Base-by-base conservation (phyloP, 1,140 invertebrate genomes). In the Drosophila suzukii region DNA sequence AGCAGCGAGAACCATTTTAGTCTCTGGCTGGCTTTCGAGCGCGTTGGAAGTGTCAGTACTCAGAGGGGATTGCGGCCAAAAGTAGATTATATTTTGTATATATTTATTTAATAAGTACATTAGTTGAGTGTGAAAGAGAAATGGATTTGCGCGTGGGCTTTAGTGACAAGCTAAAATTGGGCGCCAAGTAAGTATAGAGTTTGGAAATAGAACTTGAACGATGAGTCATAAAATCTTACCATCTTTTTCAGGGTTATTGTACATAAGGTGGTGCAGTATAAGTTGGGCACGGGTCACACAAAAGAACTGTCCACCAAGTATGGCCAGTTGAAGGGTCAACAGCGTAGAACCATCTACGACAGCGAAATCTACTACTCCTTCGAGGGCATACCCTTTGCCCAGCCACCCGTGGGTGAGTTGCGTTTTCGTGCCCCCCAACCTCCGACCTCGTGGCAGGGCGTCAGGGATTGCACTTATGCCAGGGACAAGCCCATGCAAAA, bases 361-460 rank as follows among this genome's bases (percentile, higher is more conserved):
- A 47, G 57, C 3, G 60, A 81, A 36, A 15, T 50, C 3, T 93
- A 91, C 58, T 83, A 83, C 50, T 91, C 91, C 17, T 93, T 93
- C 59, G 78, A 93, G 73, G 94, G 94, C 17, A 95, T 96, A 72
- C 95, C 96, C 6, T 96, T 93, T 85, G 95, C 94, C 3, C 93
- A 94, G 74, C 95, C 95, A 1, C 96, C 95, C 0, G n/a, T 95
- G 24, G 94, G 94, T 2, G 91, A 94, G 2, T 80, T 95, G 4
- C 92, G 96, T 0, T 96, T 96, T 73, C 91, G 94, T 75, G 94
- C 93, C 6, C 93, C 95, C 0, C 77, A 89, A 24, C 93, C 93
- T 0, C 93, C 93, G 3, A 82, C 93, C 34, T 81, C 93, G 55
- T 95, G 95, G 93, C 60, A 89, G 34, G 92, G 84, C 0, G 86